phyloP scores from a whole-genome alignment of 2,888 invertebrate genomes.

The Agriopis aurantiaria region DNA sequence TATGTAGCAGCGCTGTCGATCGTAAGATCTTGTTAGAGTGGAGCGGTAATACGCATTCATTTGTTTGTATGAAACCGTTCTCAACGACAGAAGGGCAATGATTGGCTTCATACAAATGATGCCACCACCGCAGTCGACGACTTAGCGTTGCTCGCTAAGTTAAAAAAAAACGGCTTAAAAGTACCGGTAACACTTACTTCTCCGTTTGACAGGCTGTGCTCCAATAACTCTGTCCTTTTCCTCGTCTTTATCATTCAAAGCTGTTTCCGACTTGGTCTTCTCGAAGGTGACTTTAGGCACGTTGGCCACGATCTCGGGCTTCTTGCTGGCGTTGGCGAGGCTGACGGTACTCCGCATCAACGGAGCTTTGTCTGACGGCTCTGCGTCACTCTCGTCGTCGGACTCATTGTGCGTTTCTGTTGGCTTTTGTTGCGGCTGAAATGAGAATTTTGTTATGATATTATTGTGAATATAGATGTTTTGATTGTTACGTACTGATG shows the following conservation, averaged over 20 bases:
- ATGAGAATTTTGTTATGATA: slow-evolving; percentile 36
- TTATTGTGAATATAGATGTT: slow-evolving; percentile 30
- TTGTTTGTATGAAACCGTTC: too few relatives aligned
- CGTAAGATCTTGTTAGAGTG: too few relatives aligned
- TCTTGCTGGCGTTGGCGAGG: slow-evolving; percentile 63
- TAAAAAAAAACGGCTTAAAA: background rate
- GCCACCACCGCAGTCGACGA: too few relatives aligned
- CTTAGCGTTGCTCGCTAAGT: too few relatives aligned
- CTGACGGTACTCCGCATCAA: slow-evolving; percentile 78
- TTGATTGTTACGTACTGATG: slow-evolving; percentile 10
- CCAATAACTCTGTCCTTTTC: slow-evolving; percentile 70
- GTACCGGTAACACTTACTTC: slow-evolving; percentile 69
- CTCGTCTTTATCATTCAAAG: slow-evolving; percentile 54
- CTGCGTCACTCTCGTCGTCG: slow-evolving; percentile 77
- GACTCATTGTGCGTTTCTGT: slow-evolving; percentile 63
- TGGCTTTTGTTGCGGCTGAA: slow-evolving; percentile 68
- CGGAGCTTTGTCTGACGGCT: slow-evolving; percentile 79
- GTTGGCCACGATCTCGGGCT: slow-evolving; percentile 79
- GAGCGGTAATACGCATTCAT: too few relatives aligned
- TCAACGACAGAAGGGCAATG: too few relatives aligned
- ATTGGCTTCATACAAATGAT: too few relatives aligned
- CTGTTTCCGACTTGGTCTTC: slow-evolving; percentile 60
- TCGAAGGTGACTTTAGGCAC: slow-evolving; percentile 73
- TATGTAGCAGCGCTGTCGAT: too few relatives aligned
- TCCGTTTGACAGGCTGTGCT: slow-evolving; percentile 77